Percentiles rank a stretch among this genome's conserved stretches.
These are phyloP conservation scores for Gymnocheta viridis DNA, from an alignment of 2,888 invertebrate genomes.

Conservation along the genomic window DNA sequence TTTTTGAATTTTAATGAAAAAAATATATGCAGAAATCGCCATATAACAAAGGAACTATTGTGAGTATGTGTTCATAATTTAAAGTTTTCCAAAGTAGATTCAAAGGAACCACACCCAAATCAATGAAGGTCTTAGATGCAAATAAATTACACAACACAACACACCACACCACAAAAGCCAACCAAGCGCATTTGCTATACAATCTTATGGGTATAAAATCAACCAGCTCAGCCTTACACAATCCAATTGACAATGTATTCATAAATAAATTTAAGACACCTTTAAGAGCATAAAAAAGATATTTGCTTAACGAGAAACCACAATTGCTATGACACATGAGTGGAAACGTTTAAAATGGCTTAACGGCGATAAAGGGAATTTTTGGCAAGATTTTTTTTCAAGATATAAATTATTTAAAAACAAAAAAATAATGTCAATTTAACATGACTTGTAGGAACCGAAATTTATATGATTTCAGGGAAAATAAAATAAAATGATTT, in stretches of 20 bases:
- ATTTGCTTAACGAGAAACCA: background rate
- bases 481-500: background rate
- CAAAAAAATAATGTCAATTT: background rate
- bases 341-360: background rate
- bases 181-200: conserved; percentile 6
- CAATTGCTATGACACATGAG: conserved; percentile 1
- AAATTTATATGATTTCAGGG: background rate
- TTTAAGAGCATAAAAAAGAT: conserved; percentile 28
- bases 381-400: background rate
- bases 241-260: conserved; percentile 42
- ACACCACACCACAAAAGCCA: conserved; percentile 10
- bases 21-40: background rate
- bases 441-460: background rate
- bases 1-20: background rate
- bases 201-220: background rate
- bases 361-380: conserved; percentile 13
- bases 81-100: conserved; percentile 17
- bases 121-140: conserved; percentile 40
- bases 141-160: conserved; percentile 37
- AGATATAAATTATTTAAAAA: background rate
- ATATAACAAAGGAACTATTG: conserved; percentile 44
- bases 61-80: background rate
- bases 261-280: conserved; percentile 60
- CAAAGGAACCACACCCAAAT: conserved; percentile 55
- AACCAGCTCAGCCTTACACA: background rate